Percentiles rank a stretch among this genome's conserved stretches.
Conservation (phyloP, 2,113 vertebrate species). For the Hydrolagus affinis region DNA sequence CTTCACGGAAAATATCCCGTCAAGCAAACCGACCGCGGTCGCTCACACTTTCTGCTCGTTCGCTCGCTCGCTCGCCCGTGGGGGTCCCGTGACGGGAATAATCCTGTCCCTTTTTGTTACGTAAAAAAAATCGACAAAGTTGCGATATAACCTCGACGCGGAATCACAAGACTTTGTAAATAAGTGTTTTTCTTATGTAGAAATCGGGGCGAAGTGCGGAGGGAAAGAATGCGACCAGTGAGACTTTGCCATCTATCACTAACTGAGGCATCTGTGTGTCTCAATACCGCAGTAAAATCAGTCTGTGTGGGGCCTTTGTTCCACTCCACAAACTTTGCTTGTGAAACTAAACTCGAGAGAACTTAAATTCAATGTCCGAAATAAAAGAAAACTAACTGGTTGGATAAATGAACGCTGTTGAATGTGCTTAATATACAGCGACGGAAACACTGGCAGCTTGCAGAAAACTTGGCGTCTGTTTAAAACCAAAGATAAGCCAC, state of each 20-base stretch:
- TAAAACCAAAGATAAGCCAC: background rate
- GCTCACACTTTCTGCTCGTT: too few relatives aligned
- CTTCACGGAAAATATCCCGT: too few relatives aligned
- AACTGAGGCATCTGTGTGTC: conserved; percentile 28
- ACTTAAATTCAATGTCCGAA: conserved; percentile 6
- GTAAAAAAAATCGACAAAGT: conserved; percentile 6
- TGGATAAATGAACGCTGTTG: background rate
- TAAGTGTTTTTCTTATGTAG: conserved; percentile 18
- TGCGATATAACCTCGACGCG: conserved; percentile 12
- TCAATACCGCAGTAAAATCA: conserved; percentile 7
- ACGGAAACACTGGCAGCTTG: background rate
- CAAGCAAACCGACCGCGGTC: too few relatives aligned
- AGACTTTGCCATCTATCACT: background rate
- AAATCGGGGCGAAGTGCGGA: conserved; percentile 11
- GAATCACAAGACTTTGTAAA: conserved; percentile 16
- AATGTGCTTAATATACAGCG: background rate
- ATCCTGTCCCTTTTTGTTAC: background rate
- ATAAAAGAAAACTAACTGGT: conserved; percentile 12
- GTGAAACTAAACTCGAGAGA: background rate
- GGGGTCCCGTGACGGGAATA: background rate
- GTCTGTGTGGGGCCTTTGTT: conserved; percentile 19
- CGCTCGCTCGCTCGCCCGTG: background rate
- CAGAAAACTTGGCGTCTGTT: background rate
- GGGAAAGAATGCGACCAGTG: conserved; percentile 27
- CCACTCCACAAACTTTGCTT: conserved; percentile 23